Base-by-base conservation (phyloP, 2,113 vertebrate genomes). In the Caloenas nicobarica region DNA sequence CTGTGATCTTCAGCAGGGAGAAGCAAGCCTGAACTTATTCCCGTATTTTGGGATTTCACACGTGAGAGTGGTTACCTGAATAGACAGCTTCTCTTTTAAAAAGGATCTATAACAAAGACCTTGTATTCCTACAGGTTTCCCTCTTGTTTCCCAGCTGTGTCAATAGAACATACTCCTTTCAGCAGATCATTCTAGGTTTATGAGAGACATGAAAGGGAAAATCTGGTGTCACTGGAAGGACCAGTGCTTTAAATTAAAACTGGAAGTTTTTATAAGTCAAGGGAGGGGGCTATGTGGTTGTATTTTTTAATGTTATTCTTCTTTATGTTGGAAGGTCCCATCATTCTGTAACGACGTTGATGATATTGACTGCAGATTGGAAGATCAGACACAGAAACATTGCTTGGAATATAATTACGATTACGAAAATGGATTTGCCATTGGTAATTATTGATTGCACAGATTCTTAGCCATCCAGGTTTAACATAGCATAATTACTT, bases 351-450 rank as follows among this genome's bases (percentile, higher is more conserved):
- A 96, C 86, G 98, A 98, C 50, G 97, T 96, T 44, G 98, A 98
- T 71, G 98, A 99, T 26, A 98, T 99, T 95, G 98, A 98, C 96
- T 99, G 99, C 97, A 99, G 98, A 83, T 90, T 99, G 94, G 99
- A 99, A 95, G 98, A 99, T 87, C 97, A 98, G 87, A 98, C 98
- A 81, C 98, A 98, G 96, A 99, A 98, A 77, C 98, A 99, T 70
- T 99, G 99, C 97, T 98, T 99, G 61, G 99, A 99, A 97, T 99
- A 99, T 96, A 99, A 99, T 97, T 99, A 99, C 24, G 98, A 99
- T 97, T 99, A 99, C 5, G 99, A 99, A 94, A 99, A 99, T 72
- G 99, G 99, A 87, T 99, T 99, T 97, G 99, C 99, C 50, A 99
- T 99, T 77, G 98, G 99, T 99, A 98, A 97, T 95, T 91, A 91